These are phyloP conservation scores for Pyxicephalus adspersus DNA, from an alignment of 2,113 vertebrate genomes.

Conservation along the genomic window DNA sequence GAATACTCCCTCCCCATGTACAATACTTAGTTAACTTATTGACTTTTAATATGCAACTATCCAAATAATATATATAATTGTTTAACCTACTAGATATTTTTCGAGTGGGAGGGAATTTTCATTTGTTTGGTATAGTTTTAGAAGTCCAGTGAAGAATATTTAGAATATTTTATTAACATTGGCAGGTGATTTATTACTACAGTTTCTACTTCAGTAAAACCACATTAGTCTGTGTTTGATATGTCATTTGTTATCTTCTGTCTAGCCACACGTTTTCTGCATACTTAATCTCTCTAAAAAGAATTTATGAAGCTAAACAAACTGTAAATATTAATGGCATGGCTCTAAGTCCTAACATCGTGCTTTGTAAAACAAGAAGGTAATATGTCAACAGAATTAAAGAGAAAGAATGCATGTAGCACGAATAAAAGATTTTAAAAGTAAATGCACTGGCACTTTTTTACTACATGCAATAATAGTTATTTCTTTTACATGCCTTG, in stretches of 20 bases:
- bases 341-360: slow-evolving; percentile 21
- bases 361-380: slow-evolving; percentile 11
- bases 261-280: slow-evolving; percentile 67
- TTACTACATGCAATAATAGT: no score
- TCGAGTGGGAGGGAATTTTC: slow-evolving; percentile 75
- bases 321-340: slow-evolving; percentile 42
- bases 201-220: slow-evolving; percentile 80
- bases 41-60: no score
- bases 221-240: slow-evolving; percentile 74
- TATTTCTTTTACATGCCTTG: no score
- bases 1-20: no score
- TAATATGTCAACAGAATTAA: neutral
- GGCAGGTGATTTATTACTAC: slow-evolving; percentile 82
- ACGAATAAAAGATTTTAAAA: no score
- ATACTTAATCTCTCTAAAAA: slow-evolving; percentile 70
- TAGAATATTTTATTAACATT: slow-evolving; percentile 72
- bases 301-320: slow-evolving; percentile 48
- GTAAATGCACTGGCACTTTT: no score
- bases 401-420: no score
- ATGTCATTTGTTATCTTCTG: slow-evolving; percentile 79
- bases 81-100: slow-evolving; percentile 68
- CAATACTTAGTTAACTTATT: no score
- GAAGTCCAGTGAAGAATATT: slow-evolving; percentile 75
- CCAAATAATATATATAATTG: no score
- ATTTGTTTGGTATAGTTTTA: slow-evolving; percentile 76